Base-by-base conservation (phyloP, 1,140 invertebrate genomes). In the Aphis craccivora region DNA sequence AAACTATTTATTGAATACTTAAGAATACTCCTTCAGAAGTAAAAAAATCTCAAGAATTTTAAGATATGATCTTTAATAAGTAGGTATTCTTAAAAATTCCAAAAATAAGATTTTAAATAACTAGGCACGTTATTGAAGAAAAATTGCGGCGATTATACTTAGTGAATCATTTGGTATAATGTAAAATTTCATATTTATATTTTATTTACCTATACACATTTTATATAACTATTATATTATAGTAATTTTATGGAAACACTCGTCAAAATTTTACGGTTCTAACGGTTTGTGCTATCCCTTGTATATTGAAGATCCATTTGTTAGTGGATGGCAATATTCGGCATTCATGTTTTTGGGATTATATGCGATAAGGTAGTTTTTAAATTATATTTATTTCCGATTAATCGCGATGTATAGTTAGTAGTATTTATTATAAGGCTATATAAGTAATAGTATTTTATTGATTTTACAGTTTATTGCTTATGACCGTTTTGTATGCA, bases 301-400 rank as follows among this genome's bases (percentile, higher is more conserved):
- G 11, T 97, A 97, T 94, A 97, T 98, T 91, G 96, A 97, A 94
- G 97, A 97, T 94, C 96, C 97, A 6, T 97, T 95, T 95, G 95
- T 96, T 4, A 94, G 96, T 83, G 97, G 97, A 20, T 98, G 97
- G 97, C 95, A 97, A 94, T 98, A 97, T 95, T 97, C 97, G 1
- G 96, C 97, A 0, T 97, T 97, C 94, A 96, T 97, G 48, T 97
- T 97, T 94, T 95, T 97, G 23, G 97, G 97, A 43, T 94, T 95
- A 95, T 96, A 35, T 90, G 95, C 7, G 96, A 96, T 95, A 97
- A 96, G 95, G 94, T 95, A 35, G 53, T 40, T 37, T 40, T 37
- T 20, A n/a, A 88, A 51, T 45, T 84, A 40, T 83, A 84, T 84
- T 43, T 43, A 43, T 40, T 67, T n/a, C 11, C n/a, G n/a, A 76